Evolutionary conservation across 2,113 vertebrate genomes (phyloP).

Genomic region (Apaloderma vittatum): DNA sequence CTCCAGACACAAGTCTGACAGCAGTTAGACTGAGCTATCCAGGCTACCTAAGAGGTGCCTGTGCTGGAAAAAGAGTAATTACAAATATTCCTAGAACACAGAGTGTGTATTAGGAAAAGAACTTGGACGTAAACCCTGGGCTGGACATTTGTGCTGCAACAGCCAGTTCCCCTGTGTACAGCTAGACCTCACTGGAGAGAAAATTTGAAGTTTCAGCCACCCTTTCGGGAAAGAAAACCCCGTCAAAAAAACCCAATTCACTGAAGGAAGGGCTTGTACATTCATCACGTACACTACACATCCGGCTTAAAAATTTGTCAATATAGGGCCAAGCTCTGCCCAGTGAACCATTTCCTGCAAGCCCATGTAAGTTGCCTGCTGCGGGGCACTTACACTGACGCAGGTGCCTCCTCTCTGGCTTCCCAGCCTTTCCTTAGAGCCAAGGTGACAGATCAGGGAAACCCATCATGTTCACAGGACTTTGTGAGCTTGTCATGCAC

Average conservation of each 20-base stretch:
- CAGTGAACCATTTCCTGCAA: background rate
- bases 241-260: fast-evolving
- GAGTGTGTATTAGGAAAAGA: background rate
- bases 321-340: background rate
- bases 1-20: background rate
- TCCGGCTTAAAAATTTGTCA: background rate
- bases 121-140: background rate
- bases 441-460: background rate
- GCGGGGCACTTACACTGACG: background rate
- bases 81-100: background rate
- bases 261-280: background rate
- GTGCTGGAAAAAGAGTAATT: background rate
- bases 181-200: background rate
- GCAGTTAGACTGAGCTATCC: background rate
- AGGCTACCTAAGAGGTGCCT: background rate
- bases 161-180: background rate
- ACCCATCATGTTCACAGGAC: fast-evolving
- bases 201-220: background rate
- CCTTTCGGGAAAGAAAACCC: fast-evolving
- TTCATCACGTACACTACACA: background rate
- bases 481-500: background rate
- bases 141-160: background rate
- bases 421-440: background rate
- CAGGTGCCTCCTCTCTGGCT: background rate
- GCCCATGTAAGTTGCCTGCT: background rate